Evolutionary conservation across 2,888 invertebrate genomes (phyloP).

Genomic region (Druceiella hillmani): DNA sequence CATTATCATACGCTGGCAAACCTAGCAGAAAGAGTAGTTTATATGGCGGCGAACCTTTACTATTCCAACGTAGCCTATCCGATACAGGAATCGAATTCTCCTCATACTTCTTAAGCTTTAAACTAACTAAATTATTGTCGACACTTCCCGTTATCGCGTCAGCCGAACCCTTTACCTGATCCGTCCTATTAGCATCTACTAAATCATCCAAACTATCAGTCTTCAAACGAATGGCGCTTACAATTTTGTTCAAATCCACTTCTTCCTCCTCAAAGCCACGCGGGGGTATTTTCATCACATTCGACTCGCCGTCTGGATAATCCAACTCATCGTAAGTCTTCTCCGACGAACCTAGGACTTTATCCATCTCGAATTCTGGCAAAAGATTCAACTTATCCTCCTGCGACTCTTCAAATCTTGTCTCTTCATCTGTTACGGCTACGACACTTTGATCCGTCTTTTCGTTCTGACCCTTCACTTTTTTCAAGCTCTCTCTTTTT

Average conservation of each 20-base stretch:
- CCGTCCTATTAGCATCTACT: no score
- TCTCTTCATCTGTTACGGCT: constrained; percentile 28
- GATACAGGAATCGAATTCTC: no score
- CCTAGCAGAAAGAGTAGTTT: constrained; percentile 55
- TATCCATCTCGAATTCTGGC: constrained; percentile 43
- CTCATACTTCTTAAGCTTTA: not conserved
- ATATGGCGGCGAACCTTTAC: constrained; percentile 30
- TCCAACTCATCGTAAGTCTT: constrained; percentile 28
- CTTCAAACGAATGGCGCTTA: no score
- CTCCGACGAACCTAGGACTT: constrained; percentile 32
- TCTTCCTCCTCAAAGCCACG: constrained; percentile 33
- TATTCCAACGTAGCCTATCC: not conserved
- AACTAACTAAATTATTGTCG: constrained; percentile 2
- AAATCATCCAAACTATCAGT: no score
- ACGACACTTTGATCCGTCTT: constrained; percentile 33
- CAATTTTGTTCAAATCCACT: constrained; percentile 3
- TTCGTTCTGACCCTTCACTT: constrained; percentile 30
- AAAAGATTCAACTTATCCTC: constrained; percentile 29
- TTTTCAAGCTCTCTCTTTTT: constrained; percentile 29
- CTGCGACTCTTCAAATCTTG: constrained; percentile 35
- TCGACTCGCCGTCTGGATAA: constrained; percentile 35
- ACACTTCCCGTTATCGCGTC: no score
- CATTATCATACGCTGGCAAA: constrained; percentile 50
- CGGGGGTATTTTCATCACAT: constrained; percentile 46
- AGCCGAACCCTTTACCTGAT: no score